Base-by-base conservation (phyloP, 2,113 vertebrate genomes). In the Empidonax traillii region DNA sequence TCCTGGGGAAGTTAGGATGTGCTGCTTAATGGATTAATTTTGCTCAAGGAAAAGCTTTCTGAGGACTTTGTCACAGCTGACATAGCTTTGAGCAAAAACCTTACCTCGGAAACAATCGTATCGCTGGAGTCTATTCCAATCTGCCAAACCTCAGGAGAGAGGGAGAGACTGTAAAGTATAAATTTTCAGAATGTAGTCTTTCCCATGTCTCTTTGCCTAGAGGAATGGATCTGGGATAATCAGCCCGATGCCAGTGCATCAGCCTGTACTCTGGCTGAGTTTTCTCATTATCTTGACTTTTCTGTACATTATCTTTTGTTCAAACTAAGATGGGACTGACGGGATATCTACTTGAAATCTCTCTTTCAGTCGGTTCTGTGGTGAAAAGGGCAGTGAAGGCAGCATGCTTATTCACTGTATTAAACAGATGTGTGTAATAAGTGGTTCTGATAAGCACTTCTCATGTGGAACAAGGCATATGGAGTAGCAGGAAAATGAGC, bases 21-120 rank as follows among this genome's bases (percentile, higher is more conserved):
- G 74, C 78, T 85, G 66, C 79, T 94, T 92, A 95, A 93, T 87
- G 77, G 92, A 86, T 94, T 89, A 93, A 85, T 85, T 92, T 92
- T 93, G 81, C 84, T 94, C 1, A 1, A 76, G 89, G 74, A 96
- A 82, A 87, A 90, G 73, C 56, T 94, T 92, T 96, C 62, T n/a
- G 58, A 93, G 43, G 73, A 92, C 88, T 31, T 75, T 93, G 76
- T 92, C 72, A 44, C 53, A 51, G 62, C 69, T 93, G 89, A 87
- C 2, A 3, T 11, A 68, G 58, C 89, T 96, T 87, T 79, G 61
- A 94, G 69, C 46, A 69, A 82, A 96, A 92, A 19, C 37, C 81
- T 76, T 89, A 33, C 80, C 69, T 59, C 85, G 53, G 69, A 69
- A 95, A 27, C n/a, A 46, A 35, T 39, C 1, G 0, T 58, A 73